Percentiles rank a stretch among this genome's conserved stretches.
Conservation (phyloP, 2,888 invertebrate genomes). For the Drosophila kanekoi region DNA sequence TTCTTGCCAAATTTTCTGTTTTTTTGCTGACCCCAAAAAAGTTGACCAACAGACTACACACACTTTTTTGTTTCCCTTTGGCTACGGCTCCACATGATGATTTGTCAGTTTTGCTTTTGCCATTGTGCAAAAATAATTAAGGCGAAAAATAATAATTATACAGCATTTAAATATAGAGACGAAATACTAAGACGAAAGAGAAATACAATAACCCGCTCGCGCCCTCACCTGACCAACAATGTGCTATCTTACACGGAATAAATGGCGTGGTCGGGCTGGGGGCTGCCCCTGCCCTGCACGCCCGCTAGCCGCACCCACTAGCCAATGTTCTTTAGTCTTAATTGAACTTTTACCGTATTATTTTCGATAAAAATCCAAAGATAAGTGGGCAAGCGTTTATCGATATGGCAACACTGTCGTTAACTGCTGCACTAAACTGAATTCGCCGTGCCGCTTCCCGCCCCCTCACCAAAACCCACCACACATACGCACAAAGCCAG, state of each 20-base stretch:
- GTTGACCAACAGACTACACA: slow-evolving; percentile 29
- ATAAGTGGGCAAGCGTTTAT: slow-evolving; percentile 37
- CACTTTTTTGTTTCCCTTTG: slow-evolving; percentile 27
- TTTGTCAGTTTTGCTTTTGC: slow-evolving; percentile 48
- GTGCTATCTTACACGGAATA: slow-evolving; percentile 14
- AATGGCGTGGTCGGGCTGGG: not conserved
- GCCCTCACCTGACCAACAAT: not conserved
- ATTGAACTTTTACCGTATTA: slow-evolving; percentile 54
- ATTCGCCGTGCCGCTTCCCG: slow-evolving; percentile 3
- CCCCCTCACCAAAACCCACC: not conserved
- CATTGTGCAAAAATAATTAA: slow-evolving; percentile 46
- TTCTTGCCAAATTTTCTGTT: slow-evolving; percentile 12
- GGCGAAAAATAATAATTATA: slow-evolving; percentile 3
- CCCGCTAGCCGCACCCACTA: not conserved
- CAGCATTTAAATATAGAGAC: slow-evolving; percentile 29
- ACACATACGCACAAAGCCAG: slow-evolving; percentile 14
- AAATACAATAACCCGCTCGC: not conserved
- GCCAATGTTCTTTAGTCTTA: slow-evolving; percentile 23
- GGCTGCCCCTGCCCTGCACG: not conserved
- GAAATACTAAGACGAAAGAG: slow-evolving; percentile 7
- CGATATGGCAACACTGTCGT: slow-evolving; percentile 44
- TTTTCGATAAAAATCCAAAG: slow-evolving; percentile 51
- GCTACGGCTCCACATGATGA: slow-evolving; percentile 40
- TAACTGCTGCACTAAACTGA: slow-evolving; percentile 21
- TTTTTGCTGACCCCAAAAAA: slow-evolving; percentile 52